phyloP scores from a whole-genome alignment of 2,888 invertebrate species.

The Hemaris fuciformis region DNA sequence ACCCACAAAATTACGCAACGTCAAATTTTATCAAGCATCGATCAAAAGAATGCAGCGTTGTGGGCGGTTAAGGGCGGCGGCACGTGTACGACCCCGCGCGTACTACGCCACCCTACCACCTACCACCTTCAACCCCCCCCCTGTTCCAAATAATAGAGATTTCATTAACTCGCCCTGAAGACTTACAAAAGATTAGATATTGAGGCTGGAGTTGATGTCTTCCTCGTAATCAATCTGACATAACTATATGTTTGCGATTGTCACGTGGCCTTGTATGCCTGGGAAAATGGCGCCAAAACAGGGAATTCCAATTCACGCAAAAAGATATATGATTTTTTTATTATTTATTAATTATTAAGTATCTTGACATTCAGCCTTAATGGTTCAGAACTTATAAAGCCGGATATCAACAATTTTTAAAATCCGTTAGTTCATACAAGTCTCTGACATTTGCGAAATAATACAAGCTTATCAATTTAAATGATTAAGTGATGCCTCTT shows the following conservation, averaged over 20 bases:
- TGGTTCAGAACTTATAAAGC: no score
- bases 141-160: not conserved
- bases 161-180: slow-evolving; percentile 9
- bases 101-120: slow-evolving; percentile 23
- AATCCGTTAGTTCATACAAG: no score
- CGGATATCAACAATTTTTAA: no score
- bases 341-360: no score
- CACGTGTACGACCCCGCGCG: slow-evolving; percentile 43
- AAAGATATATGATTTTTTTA: no score
- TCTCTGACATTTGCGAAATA: no score
- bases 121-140: slow-evolving; percentile 7
- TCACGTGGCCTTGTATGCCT: no score
- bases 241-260: not conserved
- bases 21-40: not conserved
- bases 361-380: no score
- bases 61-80: slow-evolving; percentile 19
- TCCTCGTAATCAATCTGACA: not conserved
- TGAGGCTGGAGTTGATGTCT: no score
- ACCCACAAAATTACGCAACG: not conserved
- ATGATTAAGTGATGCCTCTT: no score
- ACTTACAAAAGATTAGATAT: not conserved
- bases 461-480: no score
- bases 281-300: not conserved
- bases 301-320: no score
- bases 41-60: not conserved